These are phyloP conservation scores for Acanthopagrus latus DNA, from an alignment of 2,797 vertebrate species.

Conservation along the genomic window DNA sequence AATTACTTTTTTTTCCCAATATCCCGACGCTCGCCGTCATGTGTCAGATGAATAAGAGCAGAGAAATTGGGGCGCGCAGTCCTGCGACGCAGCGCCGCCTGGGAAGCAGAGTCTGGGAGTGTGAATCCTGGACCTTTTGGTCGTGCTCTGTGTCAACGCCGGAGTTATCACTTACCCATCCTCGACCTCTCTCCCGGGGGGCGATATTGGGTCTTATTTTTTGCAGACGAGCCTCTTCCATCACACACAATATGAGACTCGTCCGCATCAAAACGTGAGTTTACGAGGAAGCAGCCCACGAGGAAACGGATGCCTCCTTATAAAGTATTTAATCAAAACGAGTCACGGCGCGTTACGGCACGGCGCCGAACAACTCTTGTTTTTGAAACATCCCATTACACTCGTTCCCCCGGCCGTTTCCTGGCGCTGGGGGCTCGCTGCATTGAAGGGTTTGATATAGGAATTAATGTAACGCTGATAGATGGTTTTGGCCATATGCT, in stretches of 20 bases:
- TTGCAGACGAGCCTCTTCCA: conserved; percentile 20
- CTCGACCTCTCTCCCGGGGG: conserved; percentile 26
- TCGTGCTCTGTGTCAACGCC: conserved; percentile 37
- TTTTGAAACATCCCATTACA: conserved; percentile 59
- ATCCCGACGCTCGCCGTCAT: conserved; percentile 47
- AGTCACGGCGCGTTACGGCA: conserved; percentile 17
- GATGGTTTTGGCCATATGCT: conserved; percentile 63
- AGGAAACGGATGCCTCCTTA: conserved; percentile 22
- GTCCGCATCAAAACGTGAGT: conserved; percentile 17
- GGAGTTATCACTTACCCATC: conserved; percentile 51
- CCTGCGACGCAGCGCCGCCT: conserved; percentile 28
- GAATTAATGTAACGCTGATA: conserved; percentile 71
- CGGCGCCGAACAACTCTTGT: conserved; percentile 46
- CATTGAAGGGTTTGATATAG: conserved; percentile 62
- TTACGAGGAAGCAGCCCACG: background rate
- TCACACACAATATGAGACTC: conserved; percentile 1
- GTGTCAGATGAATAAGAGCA: conserved; percentile 61
- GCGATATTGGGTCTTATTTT: conserved; percentile 13
- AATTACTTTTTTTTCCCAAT: conserved; percentile 61
- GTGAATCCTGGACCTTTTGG: conserved; percentile 53
- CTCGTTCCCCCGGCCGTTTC: conserved; percentile 42
- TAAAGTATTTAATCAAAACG: conserved; percentile 54
- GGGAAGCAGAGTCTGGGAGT: conserved; percentile 33
- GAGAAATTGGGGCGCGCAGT: conserved; percentile 40
- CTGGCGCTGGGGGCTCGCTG: conserved; percentile 34